Base-by-base conservation (phyloP, 2,797 vertebrate species). In the Cichlasoma orientale region DNA sequence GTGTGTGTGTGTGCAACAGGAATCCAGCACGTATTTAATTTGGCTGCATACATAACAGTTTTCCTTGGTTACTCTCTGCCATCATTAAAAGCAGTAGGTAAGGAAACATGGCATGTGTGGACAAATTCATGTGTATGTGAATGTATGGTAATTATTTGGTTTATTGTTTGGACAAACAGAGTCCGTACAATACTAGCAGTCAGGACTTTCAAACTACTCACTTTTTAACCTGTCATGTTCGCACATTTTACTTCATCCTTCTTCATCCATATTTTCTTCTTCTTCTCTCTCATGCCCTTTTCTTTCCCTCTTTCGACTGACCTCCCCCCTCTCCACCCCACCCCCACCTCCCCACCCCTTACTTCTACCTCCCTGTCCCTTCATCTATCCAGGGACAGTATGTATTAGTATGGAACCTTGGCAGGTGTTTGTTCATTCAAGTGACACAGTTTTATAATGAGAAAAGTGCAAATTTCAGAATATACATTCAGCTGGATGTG, bases 391-490 rank as follows among this genome's bases (percentile, higher is more conserved):
- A 71, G 85, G 86, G 84, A 91, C 78, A 80, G 58, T 72, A 54
- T 87, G 88, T 83, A 88, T 92, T 85, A 86, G 84, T 90, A 83
- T 86, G 86, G 89, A 90, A 81, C 88, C 80, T 80, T 88, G 90
- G 90, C 93, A 93, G 91, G 90, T 92, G 90, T 92, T 90, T 89
- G 91, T 88, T 91, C 90, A 91, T 93, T 94, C 92, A 88, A 86
- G 85, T 91, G 92, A 93, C 93, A 94, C 87, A 84, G 73, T 88
- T 91, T 92, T 90, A 92, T 94, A 94, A 94, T 92, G 92, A 94
- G 93, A 92, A 93, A 93, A 93, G 94, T 91, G 92, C 92, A 94
- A 90, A 93, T 94, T 93, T 90, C 75, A 72, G 75, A 90, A 91
- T 90, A 91, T 92, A 91, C 90, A 90, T 91, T 91, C 86, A 86